Conservation (phyloP, 2,797 vertebrate species). For the Scarus forsteni region DNA sequence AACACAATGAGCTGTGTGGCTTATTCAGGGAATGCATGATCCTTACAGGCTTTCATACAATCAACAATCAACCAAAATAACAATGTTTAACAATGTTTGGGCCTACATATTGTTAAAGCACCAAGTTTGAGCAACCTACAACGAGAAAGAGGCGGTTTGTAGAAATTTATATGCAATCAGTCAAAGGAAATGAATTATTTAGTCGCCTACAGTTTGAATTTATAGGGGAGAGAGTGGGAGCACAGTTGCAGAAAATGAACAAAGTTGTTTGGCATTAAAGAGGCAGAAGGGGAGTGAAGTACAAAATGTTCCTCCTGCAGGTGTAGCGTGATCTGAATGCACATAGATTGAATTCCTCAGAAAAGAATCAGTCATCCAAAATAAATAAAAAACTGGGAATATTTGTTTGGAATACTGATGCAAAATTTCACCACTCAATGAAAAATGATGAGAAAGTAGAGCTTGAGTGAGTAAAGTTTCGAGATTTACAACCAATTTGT, state of each 20-base stretch:
- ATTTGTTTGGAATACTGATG: conserved; percentile 12
- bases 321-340: neutral
- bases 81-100: too few species aligned
- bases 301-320: neutral
- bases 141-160: too few species aligned
- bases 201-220: neutral
- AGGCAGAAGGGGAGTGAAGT: neutral
- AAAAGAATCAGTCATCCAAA: neutral
- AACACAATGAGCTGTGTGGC: too few species aligned
- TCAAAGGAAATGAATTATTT: too few species aligned
- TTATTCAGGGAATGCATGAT: too few species aligned
- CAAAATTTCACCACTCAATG: conserved; percentile 2
- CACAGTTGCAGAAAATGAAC: neutral
- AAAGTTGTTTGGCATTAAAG: neutral
- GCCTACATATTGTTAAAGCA: too few species aligned
- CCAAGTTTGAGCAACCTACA: too few species aligned
- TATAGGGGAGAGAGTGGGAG: neutral
- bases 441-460: conserved; percentile 14
- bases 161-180: too few species aligned
- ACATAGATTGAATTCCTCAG: neutral
- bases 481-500: conserved; percentile 29
- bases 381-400: neutral
- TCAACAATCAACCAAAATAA: too few species aligned
- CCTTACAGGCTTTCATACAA: too few species aligned
- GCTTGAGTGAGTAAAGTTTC: neutral